These are phyloP conservation scores for Umimayanthus chanpuru DNA, from an alignment of 92 coral and sea anemone genomes.

Conservation along the genomic window DNA sequence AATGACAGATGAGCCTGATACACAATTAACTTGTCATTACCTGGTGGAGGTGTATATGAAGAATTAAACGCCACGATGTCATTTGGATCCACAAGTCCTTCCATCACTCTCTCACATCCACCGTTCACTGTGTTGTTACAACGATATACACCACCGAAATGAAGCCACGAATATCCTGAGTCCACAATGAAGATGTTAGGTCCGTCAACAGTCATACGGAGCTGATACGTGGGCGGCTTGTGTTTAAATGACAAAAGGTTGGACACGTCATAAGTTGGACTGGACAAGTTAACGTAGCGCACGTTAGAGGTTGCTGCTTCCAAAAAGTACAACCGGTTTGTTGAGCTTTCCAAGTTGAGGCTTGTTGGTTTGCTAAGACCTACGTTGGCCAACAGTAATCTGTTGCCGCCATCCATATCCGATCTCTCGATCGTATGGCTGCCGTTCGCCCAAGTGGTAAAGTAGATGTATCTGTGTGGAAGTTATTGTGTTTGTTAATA, in stretches of 20 bases:
- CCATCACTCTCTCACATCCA: slow-evolving; percentile 20
- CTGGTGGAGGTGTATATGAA: slow-evolving; percentile 2
- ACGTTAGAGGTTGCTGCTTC: slow-evolving; percentile 33
- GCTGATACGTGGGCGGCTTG: neutral
- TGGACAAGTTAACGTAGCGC: slow-evolving; percentile 34
- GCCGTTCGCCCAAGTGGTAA: slow-evolving; percentile 11
- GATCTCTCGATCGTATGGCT: slow-evolving; percentile 48
- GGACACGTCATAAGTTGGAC: neutral
- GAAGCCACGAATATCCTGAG: neutral
- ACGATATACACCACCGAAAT: slow-evolving; percentile 33
- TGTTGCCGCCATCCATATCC: slow-evolving; percentile 63
- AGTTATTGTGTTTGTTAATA: neutral
- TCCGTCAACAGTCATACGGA: slow-evolving; percentile 29
- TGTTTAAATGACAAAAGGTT: slow-evolving; percentile 18
- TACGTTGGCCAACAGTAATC: slow-evolving; percentile 5
- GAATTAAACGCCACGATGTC: slow-evolving; percentile 30
- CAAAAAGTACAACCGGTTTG: slow-evolving; percentile 60
- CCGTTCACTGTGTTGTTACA: slow-evolving; percentile 33
- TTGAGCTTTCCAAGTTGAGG: slow-evolving; percentile 46
- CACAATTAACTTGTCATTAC: neutral
- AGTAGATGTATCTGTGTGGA: slow-evolving; percentile 9
- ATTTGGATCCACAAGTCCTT: slow-evolving; percentile 29
- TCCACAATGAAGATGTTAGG: slow-evolving; percentile 13
- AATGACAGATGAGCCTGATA: neutral
- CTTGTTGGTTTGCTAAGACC: slow-evolving; percentile 40